These are phyloP conservation scores for Calycopis cecrops DNA, from an alignment of 1,140 invertebrate species.

Conservation along the genomic window DNA sequence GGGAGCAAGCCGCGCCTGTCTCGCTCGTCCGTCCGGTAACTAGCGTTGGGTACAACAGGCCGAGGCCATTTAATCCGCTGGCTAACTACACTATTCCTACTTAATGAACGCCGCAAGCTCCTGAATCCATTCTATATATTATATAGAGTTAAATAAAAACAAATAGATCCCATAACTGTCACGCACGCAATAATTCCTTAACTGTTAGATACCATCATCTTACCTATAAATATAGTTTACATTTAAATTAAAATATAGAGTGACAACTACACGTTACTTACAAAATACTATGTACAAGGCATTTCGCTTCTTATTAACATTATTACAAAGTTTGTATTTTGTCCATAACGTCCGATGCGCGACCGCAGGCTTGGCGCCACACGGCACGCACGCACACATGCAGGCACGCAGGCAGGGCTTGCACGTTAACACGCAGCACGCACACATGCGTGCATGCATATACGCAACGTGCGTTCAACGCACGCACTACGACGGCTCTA, in stretches of 20 bases:
- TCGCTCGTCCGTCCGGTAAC: constrained; percentile 34
- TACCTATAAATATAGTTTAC: constrained; percentile 67
- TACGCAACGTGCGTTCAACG: neutral
- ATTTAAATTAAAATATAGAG: constrained; percentile 71
- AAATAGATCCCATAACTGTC: constrained; percentile 17
- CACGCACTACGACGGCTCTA: neutral
- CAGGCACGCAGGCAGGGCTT: no score
- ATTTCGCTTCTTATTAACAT: constrained; percentile 51
- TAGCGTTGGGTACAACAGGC: constrained; percentile 33
- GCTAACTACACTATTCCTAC: constrained; percentile 21
- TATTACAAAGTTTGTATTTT: constrained; percentile 38
- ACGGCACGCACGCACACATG: constrained; percentile 1
- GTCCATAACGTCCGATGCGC: constrained; percentile 24
- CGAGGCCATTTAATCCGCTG: constrained; percentile 21
- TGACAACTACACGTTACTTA: constrained; percentile 72
- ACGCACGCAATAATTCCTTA: constrained; percentile 40
- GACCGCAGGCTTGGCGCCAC: constrained; percentile 7
- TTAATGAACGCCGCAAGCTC: constrained; percentile 63
- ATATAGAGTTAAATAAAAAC: constrained; percentile 6
- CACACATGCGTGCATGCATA: neutral
- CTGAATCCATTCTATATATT: constrained; percentile 25
- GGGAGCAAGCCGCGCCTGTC: constrained; percentile 18
- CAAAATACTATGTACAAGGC: constrained; percentile 68
- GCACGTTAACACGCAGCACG: no score
- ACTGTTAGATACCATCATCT: constrained; percentile 53